Base-by-base conservation (phyloP, 2,797 vertebrate species). In the Lacerta viridis region DNA sequence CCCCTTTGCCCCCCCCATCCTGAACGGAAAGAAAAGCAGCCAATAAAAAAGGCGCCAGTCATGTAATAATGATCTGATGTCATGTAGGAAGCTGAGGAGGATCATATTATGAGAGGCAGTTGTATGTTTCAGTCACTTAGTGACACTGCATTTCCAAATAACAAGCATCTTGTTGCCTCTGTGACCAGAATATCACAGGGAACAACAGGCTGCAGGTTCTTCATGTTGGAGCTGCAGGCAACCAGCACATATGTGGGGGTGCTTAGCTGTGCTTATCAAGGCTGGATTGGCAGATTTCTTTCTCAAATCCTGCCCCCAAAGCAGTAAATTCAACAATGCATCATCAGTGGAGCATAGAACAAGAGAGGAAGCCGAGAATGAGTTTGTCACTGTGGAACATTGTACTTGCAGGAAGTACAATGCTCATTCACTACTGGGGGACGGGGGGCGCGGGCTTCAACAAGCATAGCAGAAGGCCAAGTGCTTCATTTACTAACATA, bases 81-180 rank as follows among this genome's bases (percentile, higher is more conserved):
- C 15, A 0, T 0, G 0, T 0, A 36, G 25, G 77, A 90, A 91
- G 87, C 80, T 43, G 71, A 27, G 5, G 82, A 64, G n/a, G 86
- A 29, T 15, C 9, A 20, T 29, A 23, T 29, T 20, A 71, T 27
- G 77, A 39, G 36, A 71, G 50, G 78, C 33, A n/a, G 18, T 1
- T 86, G 1, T n/a, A 9, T 33, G n/a, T 23, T 72, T 59, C 59
- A 25, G 18, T 7, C 25, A 71, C 68, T 80, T 41, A 43, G 18
- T n/a, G 33, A 39, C 33, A 59, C 25, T 59, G 33, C 74, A 92
- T 91, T 93, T 92, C 66, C 88, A 89, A 78, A 11, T 68, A 41
- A 33, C 61, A 66, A 77, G 61, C 23, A 59, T 20, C 41, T 78
- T 7, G 5, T 17, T 80, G n/a, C 46, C 25, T 72, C 9, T 8